Conservation (phyloP, 2,797 vertebrate species). For the Paramormyrops hopkinsi region DNA sequence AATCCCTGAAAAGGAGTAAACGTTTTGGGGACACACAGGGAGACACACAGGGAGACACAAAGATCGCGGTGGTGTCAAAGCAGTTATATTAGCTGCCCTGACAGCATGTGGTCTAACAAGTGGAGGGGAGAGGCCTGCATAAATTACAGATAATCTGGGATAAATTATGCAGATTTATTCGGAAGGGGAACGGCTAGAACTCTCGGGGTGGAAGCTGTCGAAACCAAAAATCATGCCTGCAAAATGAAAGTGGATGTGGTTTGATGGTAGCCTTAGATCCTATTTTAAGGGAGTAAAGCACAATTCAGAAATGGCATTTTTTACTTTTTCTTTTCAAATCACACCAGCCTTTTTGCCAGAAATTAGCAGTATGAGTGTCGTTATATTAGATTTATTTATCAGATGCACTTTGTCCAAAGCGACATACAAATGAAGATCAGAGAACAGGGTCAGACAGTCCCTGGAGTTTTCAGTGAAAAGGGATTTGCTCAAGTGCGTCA, state of each 20-base stretch:
- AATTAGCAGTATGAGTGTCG: not conserved
- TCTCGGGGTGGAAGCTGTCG: constrained; percentile 42
- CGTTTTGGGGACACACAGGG: not conserved
- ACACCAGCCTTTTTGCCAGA: not conserved
- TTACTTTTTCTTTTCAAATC: not conserved
- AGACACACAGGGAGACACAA: constrained; percentile 23
- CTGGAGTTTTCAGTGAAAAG: not conserved
- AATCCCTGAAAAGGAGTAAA: not conserved
- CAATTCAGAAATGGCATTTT: not conserved
- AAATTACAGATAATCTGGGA: constrained; percentile 68
- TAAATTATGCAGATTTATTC: constrained; percentile 71
- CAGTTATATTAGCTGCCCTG: constrained; percentile 51
- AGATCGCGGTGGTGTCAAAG: constrained; percentile 43
- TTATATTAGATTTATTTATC: not conserved
- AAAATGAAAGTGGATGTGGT: constrained; percentile 28
- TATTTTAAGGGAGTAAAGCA: not conserved
- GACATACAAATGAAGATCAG: not conserved
- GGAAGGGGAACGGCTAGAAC: constrained; percentile 39
- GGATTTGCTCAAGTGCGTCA: not conserved
- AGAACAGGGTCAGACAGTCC: not conserved
- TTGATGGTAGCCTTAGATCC: not conserved
- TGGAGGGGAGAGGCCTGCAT: constrained; percentile 61
- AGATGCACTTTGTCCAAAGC: not conserved
- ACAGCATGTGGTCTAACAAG: constrained; percentile 59
- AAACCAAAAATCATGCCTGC: constrained; percentile 44